Base-by-base conservation (phyloP, 2,113 vertebrate genomes). In the Coregonus clupeaformis region DNA sequence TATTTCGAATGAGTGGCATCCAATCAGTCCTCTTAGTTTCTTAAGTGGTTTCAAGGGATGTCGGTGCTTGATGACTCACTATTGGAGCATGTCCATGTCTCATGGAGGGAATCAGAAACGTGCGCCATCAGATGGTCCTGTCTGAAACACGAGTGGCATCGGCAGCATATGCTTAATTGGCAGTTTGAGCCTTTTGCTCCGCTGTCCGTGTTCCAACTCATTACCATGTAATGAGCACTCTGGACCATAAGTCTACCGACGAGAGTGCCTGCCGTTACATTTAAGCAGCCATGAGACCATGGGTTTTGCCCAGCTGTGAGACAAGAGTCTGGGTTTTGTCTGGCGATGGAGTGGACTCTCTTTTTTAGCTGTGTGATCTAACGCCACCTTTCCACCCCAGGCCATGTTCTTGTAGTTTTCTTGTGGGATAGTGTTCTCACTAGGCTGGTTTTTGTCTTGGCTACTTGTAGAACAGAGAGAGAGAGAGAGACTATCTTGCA, bases 101-200 rank as follows among this genome's bases (percentile, higher is more conserved):
- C 82, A 25, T 63, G 69, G 87, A 86, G 88, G 72, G 68, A 84
- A 75, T 84, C 69, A 52, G 62, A 75, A 49, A 47, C 68, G 82
- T 82, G 77, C 68, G 79, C 75, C 80, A 77, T 91, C 88, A 90
- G 84, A 90, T 84, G 86, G 67, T 83, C 75, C 75, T 73, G 79
- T 89, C 81, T 71, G 85, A 88, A 85, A 52, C 84, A 86, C 80
- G 79, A 81, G 83, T 72, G 86, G 79, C 79, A 77, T 87, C 86
- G 74, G 85, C 83, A 87, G 79, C 90, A 89, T 90, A 91, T 90
- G 90, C 84, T 81, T 92, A 88, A 92, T 89, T 89, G 89, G 83
- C 84, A 88, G 82, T 87, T 88, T 84, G 89, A 89, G 86, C 86
- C 86, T 84, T 79, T n/a, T 79, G 83, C 86, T 78, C 70, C 67